Conservation (phyloP, 2,113 vertebrate species). For the Sterna hirundo region DNA sequence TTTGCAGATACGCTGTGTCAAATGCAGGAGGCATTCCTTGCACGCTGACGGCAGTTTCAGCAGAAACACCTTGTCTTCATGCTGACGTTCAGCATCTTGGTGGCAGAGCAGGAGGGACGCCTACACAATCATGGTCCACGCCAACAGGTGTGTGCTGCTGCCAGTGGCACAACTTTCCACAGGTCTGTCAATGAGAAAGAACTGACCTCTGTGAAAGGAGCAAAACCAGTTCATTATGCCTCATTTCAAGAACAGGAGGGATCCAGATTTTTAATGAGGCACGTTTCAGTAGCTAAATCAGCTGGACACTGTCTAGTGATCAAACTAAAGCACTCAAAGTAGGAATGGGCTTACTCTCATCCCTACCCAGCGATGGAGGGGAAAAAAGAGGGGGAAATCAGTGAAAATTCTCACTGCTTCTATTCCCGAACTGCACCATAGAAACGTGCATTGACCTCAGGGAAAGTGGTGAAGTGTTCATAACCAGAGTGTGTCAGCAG, state of each 20-base stretch:
- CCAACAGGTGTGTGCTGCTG: not conserved
- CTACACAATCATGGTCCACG: rapidly evolving
- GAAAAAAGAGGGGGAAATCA: not conserved
- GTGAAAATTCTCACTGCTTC: not conserved
- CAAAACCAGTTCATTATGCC: not conserved
- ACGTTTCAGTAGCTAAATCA: not conserved
- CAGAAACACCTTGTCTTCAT: not conserved
- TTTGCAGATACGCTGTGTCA: rapidly evolving
- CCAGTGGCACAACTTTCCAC: not conserved
- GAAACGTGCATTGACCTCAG: not conserved
- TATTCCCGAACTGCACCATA: not conserved
- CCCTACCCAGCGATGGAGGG: not conserved
- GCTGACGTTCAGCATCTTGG: not conserved
- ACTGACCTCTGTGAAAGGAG: not conserved
- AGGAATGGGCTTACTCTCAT: not conserved
- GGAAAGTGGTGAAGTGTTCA: not conserved
- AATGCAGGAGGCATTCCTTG: not conserved
- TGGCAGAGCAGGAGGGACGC: not conserved
- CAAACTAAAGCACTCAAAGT: not conserved
- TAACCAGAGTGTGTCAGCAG: not conserved
- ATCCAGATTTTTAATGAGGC: not conserved
- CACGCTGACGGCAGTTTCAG: not conserved
- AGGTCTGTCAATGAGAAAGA: not conserved
- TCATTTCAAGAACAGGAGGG: not conserved
- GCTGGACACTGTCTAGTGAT: not conserved